Base-by-base conservation (phyloP, 2,797 vertebrate species). In the Sebastes iracundus region DNA sequence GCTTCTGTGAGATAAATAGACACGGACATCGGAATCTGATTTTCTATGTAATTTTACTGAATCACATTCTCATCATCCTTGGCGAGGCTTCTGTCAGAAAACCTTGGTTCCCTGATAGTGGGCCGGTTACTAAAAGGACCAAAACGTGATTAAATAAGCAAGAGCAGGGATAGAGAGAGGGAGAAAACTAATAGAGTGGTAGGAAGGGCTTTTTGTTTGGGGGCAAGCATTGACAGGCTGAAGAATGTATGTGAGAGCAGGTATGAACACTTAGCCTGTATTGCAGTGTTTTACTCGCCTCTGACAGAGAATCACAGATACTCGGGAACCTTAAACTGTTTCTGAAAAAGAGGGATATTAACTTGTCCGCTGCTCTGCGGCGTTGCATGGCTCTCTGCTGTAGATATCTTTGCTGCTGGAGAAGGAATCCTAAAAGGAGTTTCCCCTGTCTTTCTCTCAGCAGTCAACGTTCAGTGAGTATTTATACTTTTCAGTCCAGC, bases 221-320 rank as follows among this genome's bases (percentile, higher is more conserved):
- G 80, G 87, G 73, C 91, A 92, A 74, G 93, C 88, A 80, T 78
- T 87, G 91, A 91, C 93, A 95, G 82, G 93, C 83, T 84, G 62
- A 90, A 88, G 90, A 93, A 93, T 94, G 93, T 81, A 53, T 46
- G 46, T 38, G 59, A 71, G 76, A 75, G 87, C 55, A 84, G 65
- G 79, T 56, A 65, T 73, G 63, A 81, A 70, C 52, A 33, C 73
- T 73, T 60, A 42, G 69, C 7, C 56, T 62, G 65, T 30, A 32
- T 65, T n/a, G 28, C 55, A 49, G 7, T 33, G 35, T 66, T 65
- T 67, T 56, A 64, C 22, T 55, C 11, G 1, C 27, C 28, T 63
- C 52, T 62, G 66, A 74, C 49, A 42, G 56, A 75, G 62, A 77
- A 78, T 83, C 66, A 28, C 71, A 72, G 70, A 77, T 79, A 73